Percentiles rank a stretch among this genome's conserved stretches.
phyloP scores from a whole-genome alignment of 2,888 invertebrate species.

The Athetis lepigone region DNA sequence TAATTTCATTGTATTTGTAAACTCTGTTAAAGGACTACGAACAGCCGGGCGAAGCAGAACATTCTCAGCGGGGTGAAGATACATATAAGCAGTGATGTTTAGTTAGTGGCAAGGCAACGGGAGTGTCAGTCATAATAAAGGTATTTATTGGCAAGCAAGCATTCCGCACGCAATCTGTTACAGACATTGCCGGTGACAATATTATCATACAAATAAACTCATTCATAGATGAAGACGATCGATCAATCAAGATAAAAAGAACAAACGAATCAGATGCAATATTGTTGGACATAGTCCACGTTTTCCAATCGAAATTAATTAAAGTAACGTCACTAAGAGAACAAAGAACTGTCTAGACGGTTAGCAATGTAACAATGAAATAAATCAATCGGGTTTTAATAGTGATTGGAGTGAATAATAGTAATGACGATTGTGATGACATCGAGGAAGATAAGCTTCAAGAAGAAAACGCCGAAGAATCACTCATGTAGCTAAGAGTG shows the following conservation, averaged over 20 bases:
- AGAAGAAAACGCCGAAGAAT: constrained; percentile 72
- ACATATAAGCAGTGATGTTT: constrained; percentile 88
- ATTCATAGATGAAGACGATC: constrained; percentile 45
- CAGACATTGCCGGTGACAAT: constrained; percentile 49
- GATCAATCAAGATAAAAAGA: constrained; percentile 49
- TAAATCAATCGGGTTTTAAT: constrained; percentile 59
- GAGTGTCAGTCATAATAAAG: constrained; percentile 80
- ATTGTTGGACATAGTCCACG: constrained; percentile 57
- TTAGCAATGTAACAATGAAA: constrained; percentile 55
- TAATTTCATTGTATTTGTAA: constrained; percentile 61
- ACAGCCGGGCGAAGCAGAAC: constrained; percentile 89
- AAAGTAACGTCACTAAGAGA: constrained; percentile 56
- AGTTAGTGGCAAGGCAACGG: constrained; percentile 90
- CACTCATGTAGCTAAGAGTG: constrained; percentile 75
- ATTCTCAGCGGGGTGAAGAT: constrained; percentile 89
- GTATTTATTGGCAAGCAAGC: constrained; percentile 85
- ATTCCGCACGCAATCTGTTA: constrained; percentile 72
- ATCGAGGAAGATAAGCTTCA: constrained; percentile 71
- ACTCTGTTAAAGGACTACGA: constrained; percentile 70
- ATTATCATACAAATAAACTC: constrained; percentile 55
- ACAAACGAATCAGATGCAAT: constrained; percentile 47
- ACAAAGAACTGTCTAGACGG: constrained; percentile 61
- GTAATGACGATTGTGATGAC: constrained; percentile 73
- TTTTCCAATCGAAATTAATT: constrained; percentile 61
- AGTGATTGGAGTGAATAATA: constrained; percentile 68